Evolutionary conservation across 2,888 invertebrate species (phyloP), one percentile per base, ranked within the genome.

Genomic region (Pyrrhia umbra): DNA sequence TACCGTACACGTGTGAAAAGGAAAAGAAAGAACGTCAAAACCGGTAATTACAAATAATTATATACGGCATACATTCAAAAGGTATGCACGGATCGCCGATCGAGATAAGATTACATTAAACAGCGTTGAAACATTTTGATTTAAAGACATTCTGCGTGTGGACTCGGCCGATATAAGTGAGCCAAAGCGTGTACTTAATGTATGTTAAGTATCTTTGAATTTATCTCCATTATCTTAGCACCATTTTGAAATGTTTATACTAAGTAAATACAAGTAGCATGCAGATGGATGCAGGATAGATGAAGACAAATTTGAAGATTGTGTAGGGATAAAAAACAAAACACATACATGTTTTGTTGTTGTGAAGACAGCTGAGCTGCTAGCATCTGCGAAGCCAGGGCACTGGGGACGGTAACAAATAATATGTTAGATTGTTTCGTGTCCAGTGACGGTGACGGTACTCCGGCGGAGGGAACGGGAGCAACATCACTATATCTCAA

Each of bases 331-430:
- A 88, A 87, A 85, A 90, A 94, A 94, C 93, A 95, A 93, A 95
- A 95, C 93, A 97, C 98, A 96, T 98, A 98, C 98, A 98, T 98
- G 96, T 97, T 97, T 96, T 98, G 98, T 96, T 98, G 98, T 96
- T 98, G 98, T 95, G 97, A 97, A 95, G 97, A 97, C 95, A 97
- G 97, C 96, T 98, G 98, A 95, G 97, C 96, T 96, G 97, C 98
- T 96, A 97, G 97, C 98, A 98, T 98, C 97, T 98, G 98, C 96
- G 98, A 97, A 97, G 98, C 98, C 96, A 98, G 98, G 97, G 98
- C 98, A 97, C 98, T 98, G 97, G 97, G 97, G 96, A 97, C 96
- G 96, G 93, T 95, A 95, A 94, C 90, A 94, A 88, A 91, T 89
- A 84, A 88, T 86, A 88, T 89, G 92, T 94, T 94, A 94, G 92